phyloP scores from a whole-genome alignment of 2,888 invertebrate species.

The Pantelozetes paolii region DNA sequence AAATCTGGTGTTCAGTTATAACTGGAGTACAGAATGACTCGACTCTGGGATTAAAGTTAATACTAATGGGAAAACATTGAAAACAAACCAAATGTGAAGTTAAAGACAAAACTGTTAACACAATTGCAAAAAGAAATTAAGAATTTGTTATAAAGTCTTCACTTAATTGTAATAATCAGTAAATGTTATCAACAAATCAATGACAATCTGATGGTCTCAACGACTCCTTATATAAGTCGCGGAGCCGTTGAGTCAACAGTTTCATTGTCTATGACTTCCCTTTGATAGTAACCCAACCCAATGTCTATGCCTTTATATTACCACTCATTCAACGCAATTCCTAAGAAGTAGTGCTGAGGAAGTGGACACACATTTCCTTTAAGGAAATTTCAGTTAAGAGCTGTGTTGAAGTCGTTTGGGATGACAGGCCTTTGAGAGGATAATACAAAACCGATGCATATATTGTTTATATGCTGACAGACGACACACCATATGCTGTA shows the following conservation, averaged over 20 bases:
- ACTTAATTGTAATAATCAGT: not conserved
- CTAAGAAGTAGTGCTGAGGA: constrained; percentile 9
- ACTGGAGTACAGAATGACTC: not conserved
- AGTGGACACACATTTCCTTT: constrained; percentile 36
- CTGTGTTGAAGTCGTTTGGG: constrained; percentile 16
- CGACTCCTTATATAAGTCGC: not conserved
- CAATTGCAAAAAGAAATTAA: not conserved
- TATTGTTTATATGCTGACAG: constrained; percentile 18
- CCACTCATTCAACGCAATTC: not conserved
- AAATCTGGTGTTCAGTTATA: not conserved
- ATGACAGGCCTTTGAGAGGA: constrained; percentile 1
- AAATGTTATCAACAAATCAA: constrained; percentile 1
- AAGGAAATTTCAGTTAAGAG: constrained; percentile 33
- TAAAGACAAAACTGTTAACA: not conserved
- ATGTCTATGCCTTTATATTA: not conserved
- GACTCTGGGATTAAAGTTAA: not conserved
- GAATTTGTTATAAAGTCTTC: not conserved
- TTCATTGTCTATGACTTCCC: constrained; percentile 26
- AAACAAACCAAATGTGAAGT: constrained; percentile 6
- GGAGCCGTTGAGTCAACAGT: constrained; percentile 1
- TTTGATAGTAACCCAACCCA: not conserved
- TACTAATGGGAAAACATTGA: constrained; percentile 20
- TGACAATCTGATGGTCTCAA: not conserved
- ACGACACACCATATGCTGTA: constrained; percentile 5
- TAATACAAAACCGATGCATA: not conserved